Conservation (phyloP, 1,140 invertebrate species). For the Drosophila ercepeae region DNA sequence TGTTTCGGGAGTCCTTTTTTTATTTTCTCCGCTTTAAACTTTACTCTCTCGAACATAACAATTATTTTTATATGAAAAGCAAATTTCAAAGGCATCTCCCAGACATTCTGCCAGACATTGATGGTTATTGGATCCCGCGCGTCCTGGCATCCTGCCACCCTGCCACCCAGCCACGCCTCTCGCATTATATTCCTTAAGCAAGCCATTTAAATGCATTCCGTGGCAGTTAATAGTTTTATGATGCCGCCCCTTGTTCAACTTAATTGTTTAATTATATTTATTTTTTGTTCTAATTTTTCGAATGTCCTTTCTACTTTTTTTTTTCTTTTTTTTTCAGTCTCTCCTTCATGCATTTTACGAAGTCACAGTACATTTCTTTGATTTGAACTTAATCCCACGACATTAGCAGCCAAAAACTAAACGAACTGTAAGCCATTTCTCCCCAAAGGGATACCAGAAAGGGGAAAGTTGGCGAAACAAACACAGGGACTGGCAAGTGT, state of each 20-base stretch:
- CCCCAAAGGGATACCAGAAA: background rate
- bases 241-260: conserved; percentile 44
- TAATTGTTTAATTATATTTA: conserved; percentile 81
- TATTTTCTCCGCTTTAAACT: conserved; percentile 27
- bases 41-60: conserved; percentile 50
- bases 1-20: background rate
- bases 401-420: conserved; percentile 65
- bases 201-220: conserved; percentile 76
- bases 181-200: conserved; percentile 42
- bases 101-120: conserved; percentile 44
- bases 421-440: conserved; percentile 76
- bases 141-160: background rate
- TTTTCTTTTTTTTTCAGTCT: background rate
- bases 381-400: conserved; percentile 77
- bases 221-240: conserved; percentile 75
- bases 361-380: conserved; percentile 79
- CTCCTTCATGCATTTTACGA: conserved; percentile 58
- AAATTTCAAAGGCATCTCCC: conserved; percentile 51
- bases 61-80: conserved; percentile 49
- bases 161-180: conserved; percentile 23
- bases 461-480: background rate
- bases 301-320: too few species aligned
- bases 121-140: conserved; percentile 43
- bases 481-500: conserved; percentile 38
- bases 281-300: background rate